These are phyloP conservation scores for Drosophila merina DNA, from an alignment of 2,888 invertebrate genomes.

Conservation along the genomic window DNA sequence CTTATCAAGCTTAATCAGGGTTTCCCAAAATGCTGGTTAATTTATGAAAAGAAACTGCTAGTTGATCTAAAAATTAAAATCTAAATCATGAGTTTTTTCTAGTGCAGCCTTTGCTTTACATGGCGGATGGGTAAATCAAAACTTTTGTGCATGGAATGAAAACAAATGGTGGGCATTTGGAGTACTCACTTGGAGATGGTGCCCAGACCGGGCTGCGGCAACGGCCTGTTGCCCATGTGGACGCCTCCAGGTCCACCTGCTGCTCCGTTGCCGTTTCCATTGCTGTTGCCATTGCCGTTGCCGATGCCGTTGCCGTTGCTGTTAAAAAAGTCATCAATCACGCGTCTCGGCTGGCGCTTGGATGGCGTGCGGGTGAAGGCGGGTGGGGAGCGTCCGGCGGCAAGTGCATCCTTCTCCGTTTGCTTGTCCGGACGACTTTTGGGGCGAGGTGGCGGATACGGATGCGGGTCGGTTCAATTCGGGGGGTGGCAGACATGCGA, in stretches of 20 bases:
- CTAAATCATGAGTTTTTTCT: neutral
- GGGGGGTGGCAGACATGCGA: slow-evolving; percentile 64
- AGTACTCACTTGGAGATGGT: slow-evolving; percentile 71
- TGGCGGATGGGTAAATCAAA: slow-evolving; percentile 68
- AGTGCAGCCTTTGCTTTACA: slow-evolving; percentile 7
- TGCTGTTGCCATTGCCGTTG: slow-evolving; percentile 13
- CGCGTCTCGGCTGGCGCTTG: slow-evolving; percentile 89
- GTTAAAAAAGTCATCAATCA: slow-evolving; percentile 86
- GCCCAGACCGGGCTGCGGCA: slow-evolving; percentile 63
- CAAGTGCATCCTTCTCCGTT: slow-evolving; percentile 82
- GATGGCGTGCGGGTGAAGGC: slow-evolving; percentile 92
- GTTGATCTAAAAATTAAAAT: neutral
- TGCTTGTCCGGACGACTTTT: slow-evolving; percentile 72
- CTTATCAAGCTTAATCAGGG: too few species aligned
- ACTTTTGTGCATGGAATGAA: slow-evolving; percentile 77
- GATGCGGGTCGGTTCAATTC: slow-evolving; percentile 18
- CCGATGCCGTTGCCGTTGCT: slow-evolving; percentile 64
- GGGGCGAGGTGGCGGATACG: slow-evolving; percentile 49
- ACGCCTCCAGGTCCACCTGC: slow-evolving; percentile 33
- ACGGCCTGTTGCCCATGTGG: slow-evolving; percentile 62
- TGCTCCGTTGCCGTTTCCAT: slow-evolving; percentile 16
- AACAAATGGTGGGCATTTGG: slow-evolving; percentile 75
- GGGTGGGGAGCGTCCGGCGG: slow-evolving; percentile 87
- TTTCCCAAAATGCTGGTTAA: too few species aligned
- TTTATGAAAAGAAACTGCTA: neutral